Base-by-base conservation (phyloP, 2,113 vertebrate genomes). In the Cyanoramphus novaezelandiae region DNA sequence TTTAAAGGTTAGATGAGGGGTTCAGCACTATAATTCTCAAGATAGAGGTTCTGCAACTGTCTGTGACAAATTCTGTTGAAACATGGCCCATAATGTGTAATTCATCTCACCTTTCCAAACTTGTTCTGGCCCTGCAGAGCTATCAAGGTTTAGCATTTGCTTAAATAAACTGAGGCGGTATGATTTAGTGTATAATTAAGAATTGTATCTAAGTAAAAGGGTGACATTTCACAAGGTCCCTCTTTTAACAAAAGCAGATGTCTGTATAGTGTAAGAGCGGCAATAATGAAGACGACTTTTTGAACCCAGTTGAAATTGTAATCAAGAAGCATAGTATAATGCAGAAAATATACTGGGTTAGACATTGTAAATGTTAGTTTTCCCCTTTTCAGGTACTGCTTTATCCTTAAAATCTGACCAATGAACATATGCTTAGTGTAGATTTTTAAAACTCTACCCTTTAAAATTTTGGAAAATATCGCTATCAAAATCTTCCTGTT, bases 81-180 rank as follows among this genome's bases (percentile, higher is more conserved):
- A 75, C 10, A 20, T 0, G 0, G 60, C 17, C 33, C 24, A 5
- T 77, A 64, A 80, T 60, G 4, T 63, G 4, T 67, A 75, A 65
- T 46, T 55, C 41, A 71, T 78, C 21, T 82, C 69, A 67, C n/a
- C 8, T 64, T 68, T 63, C 46, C 41, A 79, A 71, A 79, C 24
- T 35, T 81, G 6, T 25, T 9, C 6, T 57, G 46, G 64, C 46
- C 24, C 31, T 81, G 39, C 25, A 81, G 41, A 23, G 31, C 43
- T 28, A 49, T 59, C 46, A 53, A 20, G 27, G 35, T 55, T 78
- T 41, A 81, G 11, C 1, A 1, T 59, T 78, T 46, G 14, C 49
- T 84, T 84, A 46, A 86, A 52, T 68, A 86, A 86, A 53, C 14
- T 6, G 41, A 67, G 76, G 57, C 39, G 11, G 5, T 57, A 18